Base-by-base conservation (phyloP, 1,140 invertebrate genomes). In the Ridgeia piscesae region DNA sequence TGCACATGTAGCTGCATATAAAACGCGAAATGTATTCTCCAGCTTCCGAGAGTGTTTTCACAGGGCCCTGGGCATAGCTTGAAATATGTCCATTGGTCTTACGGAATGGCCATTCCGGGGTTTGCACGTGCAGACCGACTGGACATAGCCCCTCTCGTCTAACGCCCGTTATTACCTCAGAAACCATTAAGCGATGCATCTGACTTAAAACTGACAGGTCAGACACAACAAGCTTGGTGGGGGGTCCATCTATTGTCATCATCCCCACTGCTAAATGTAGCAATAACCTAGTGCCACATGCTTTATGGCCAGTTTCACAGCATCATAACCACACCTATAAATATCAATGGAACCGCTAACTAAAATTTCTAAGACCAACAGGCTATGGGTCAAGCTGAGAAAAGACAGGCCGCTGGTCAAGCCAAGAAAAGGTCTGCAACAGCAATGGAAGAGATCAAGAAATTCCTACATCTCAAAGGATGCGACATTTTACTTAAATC, bases 311-410 rank as follows among this genome's bases (percentile, higher is more conserved):
- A 77, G 58, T 4, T 77, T 31, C 58, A 77, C 17, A 21, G 58
- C 58, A 77, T 77, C 58, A 77, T 77, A 77, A 77, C 27, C 58
- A 77, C 58, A 77, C 58, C 58, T 77, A 77, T 77, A 77, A 77
- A 77, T 77, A 0, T 77, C 14, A 21, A 77, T 77, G 58, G 58
- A 77, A 77, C 11, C 27, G 17, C 14, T 27, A 77, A 77, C 58
- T 77, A 77, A 77, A 77, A 77, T 77, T 27, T 77, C 58, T 21
- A 27, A 27, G 58, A 9, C 58, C 27, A 21, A 77, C 58, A 77
- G 4, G 58, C 58, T 21, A 77, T 77, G 11, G 27, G 27, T 77
- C 58, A 77, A 21, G 58, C 27, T 27, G 58, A 77, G 58, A 77
- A 77, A n/a, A n/a, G n/a, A 77, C 58, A 77, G 4, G 58, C 58